phyloP scores from a whole-genome alignment of 2,113 vertebrate genomes.

The Acinonyx jubatus region DNA sequence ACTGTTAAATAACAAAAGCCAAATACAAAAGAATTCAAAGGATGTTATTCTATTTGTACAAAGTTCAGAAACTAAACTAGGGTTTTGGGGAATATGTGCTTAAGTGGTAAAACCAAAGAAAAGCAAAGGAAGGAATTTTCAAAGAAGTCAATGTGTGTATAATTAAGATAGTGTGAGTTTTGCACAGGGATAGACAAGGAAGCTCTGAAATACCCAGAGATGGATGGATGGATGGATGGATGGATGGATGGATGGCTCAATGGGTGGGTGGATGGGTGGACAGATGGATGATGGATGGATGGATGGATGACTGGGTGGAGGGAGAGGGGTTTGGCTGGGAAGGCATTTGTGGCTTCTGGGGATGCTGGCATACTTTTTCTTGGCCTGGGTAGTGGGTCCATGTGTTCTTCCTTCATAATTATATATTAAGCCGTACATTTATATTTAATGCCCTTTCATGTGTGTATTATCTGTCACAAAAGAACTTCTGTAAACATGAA shows the following conservation, averaged over 20 bases:
- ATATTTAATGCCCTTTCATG: background rate
- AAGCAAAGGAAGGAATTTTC: background rate
- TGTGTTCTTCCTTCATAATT: background rate
- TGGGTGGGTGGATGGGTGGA: background rate
- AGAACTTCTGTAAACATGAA: background rate
- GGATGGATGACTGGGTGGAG: no score
- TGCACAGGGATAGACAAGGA: background rate
- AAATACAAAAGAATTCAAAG: background rate
- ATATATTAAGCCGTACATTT: background rate
- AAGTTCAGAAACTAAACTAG: background rate
- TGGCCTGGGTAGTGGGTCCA: background rate
- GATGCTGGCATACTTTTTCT: background rate
- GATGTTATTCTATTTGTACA: background rate
- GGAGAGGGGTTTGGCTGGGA: no score
- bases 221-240: background rate
- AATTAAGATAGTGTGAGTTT: background rate
- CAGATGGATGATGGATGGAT: no score
- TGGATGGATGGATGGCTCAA: background rate
- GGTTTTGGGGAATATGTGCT: background rate
- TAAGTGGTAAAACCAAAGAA: background rate
- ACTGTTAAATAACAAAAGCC: background rate
- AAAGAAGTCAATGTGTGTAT: background rate
- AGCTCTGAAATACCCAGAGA: background rate
- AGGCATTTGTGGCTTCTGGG: no score
- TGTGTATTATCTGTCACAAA: background rate